phyloP scores from a whole-genome alignment of 1,140 invertebrate genomes.

The Leptopilina clavipes region DNA sequence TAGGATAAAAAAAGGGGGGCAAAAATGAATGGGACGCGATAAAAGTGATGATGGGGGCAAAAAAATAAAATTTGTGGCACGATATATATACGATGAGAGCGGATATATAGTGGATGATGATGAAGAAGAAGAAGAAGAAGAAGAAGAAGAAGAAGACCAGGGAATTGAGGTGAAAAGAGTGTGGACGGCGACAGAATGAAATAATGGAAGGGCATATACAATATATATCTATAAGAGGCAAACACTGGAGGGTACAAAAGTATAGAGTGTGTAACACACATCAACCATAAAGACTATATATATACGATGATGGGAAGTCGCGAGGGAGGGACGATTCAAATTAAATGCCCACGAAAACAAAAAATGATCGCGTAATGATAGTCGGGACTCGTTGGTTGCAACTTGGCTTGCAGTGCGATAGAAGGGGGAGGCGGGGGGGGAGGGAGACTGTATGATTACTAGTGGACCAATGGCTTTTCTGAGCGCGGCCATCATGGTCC shows the following conservation, averaged over 20 bases:
- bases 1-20: constrained; percentile 7
- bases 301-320: constrained; percentile 2
- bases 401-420: constrained; percentile 51
- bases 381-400: constrained; percentile 54
- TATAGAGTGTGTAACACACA: background rate
- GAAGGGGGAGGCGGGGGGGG: constrained; percentile 52
- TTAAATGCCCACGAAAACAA: constrained; percentile 58
- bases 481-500: constrained; percentile 68
- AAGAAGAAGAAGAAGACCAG: background rate
- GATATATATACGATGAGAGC: background rate
- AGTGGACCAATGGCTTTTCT: constrained; percentile 63
- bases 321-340: constrained; percentile 57
- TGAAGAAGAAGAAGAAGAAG: no score
- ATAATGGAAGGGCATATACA: background rate
- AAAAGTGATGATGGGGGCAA: constrained; percentile 7
- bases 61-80: constrained; percentile 8
- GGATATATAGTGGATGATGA: no score
- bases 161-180: constrained; percentile 13
- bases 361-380: constrained; percentile 61
- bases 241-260: background rate
- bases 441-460: constrained; percentile 60
- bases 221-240: background rate
- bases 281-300: background rate
- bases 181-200: background rate
- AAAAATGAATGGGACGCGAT: constrained; percentile 28